phyloP scores from a whole-genome alignment of 1,140 invertebrate species.

The Ctenoplectra terminalis region DNA sequence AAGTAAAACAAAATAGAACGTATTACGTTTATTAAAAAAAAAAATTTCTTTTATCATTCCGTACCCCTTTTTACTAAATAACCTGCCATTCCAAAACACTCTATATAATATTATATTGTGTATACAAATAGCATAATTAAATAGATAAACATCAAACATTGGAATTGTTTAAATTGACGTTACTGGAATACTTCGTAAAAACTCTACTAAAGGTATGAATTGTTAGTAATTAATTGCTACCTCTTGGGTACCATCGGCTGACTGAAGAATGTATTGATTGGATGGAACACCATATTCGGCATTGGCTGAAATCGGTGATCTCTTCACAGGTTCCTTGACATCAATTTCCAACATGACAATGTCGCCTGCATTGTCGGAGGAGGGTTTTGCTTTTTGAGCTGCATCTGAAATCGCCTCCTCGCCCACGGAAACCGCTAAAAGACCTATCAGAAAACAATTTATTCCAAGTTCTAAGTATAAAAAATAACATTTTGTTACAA shows the following conservation, averaged over 20 bases:
- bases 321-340: conserved; percentile 79
- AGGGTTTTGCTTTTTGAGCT: conserved; percentile 64
- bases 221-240: conserved; percentile 57
- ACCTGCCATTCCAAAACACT: too few relatives aligned
- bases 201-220: background rate
- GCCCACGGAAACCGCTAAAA: conserved; percentile 75
- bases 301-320: conserved; percentile 77
- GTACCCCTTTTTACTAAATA: too few relatives aligned
- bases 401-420: conserved; percentile 71
- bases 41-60: too few relatives aligned
- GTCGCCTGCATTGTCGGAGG: conserved; percentile 70
- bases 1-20: too few relatives aligned
- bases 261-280: conserved; percentile 79
- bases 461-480: background rate
- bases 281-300: conserved; percentile 76
- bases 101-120: too few relatives aligned
- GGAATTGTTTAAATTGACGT: background rate
- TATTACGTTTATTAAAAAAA: too few relatives aligned
- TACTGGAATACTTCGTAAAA: too few relatives aligned
- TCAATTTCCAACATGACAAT: conserved; percentile 79
- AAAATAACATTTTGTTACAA: background rate
- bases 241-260: conserved; percentile 79
- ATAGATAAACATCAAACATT: background rate
- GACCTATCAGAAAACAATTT: conserved; percentile 64
- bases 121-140: too few relatives aligned